Conservation (phyloP, 1,140 invertebrate species). For the Drosophila azteca region DNA sequence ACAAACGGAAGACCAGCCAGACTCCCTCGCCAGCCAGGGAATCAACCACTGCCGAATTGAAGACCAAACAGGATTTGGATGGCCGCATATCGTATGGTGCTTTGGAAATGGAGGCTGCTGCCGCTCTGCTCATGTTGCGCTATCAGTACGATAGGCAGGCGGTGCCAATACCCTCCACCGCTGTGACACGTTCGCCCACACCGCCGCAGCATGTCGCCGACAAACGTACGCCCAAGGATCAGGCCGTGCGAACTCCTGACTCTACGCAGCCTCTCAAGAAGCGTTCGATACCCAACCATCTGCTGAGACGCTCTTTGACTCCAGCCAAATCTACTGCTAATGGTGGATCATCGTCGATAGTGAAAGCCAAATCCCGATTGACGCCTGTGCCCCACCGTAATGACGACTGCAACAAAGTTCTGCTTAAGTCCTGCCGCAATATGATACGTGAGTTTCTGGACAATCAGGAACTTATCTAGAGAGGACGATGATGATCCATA, state of each 20-base stretch:
- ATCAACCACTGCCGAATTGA: not conserved
- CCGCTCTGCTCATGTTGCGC: constrained; percentile 63
- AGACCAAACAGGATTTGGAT: not conserved
- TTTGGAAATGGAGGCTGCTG: constrained; percentile 64
- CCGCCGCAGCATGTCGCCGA: constrained; percentile 26
- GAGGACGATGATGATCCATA: not conserved
- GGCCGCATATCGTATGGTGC: constrained; percentile 10
- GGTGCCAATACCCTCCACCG: constrained; percentile 14
- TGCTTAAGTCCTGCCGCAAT: constrained; percentile 64
- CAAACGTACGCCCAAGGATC: constrained; percentile 58
- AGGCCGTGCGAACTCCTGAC: constrained; percentile 13
- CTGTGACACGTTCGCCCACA: constrained; percentile 15
- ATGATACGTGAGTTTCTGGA: constrained; percentile 72
- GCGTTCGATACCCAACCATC: constrained; percentile 51
- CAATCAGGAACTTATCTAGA: constrained; percentile 49
- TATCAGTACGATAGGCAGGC: constrained; percentile 53
- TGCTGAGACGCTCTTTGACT: constrained; percentile 39
- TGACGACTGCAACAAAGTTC: constrained; percentile 37
- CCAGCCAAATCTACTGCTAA: constrained; percentile 28
- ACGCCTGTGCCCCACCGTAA: not conserved
- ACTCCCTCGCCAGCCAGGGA: constrained; percentile 19
- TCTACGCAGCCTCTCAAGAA: constrained; percentile 59
- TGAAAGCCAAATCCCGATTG: constrained; percentile 45
- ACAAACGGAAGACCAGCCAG: constrained; percentile 26
- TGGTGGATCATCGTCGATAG: constrained; percentile 10